Base-by-base conservation (phyloP, 2,888 invertebrate genomes). In the Melieria picta region DNA sequence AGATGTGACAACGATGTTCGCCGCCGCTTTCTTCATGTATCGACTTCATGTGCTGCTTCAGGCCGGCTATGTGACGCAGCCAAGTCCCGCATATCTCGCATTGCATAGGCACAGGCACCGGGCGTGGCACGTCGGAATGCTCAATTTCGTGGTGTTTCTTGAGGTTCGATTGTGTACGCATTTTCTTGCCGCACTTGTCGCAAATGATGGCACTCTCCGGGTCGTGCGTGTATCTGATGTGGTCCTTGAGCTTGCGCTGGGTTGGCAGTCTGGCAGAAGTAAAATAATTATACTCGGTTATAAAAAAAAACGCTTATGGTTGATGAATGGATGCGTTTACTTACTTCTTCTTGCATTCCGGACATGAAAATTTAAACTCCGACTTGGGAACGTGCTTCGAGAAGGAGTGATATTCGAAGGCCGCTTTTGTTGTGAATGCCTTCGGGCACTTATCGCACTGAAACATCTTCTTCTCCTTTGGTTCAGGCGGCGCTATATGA, bases 21-120 rank as follows among this genome's bases (percentile, higher is more conserved):
- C 77, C 79, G n/a, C 80, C 82, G 4, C 80, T 78, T 48, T 81
- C 80, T 57, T 83, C 84, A 56, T 84, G 84, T 9, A 84, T 82
- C 4, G 83, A 81, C 73, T 80, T 80, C 83, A 85, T 84, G 71
- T 85, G 85, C 75, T 84, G 83, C 72, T 83, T 84, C 6, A 85
- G 79, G 0, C 84, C 83, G 4, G 83, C 80, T 48, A 82, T 45
- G 60, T 85, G 83, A 4, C 84, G 80, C 48, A 85, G 67, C 85
- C 84, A 85, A 2, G 84, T 82, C 52, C 85, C 85, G 70, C 86
- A 86, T 56, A 83, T 82, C 65, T 83, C 79, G 71, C 86, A 86
- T 65, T 86, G 85, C 48, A 84, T 82, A 4, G 82, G 84, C 67
- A 82, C 82, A 1, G 84, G 84, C 9, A 78, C 78, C 5, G 83